A percentile compares a stretch with the other conserved stretches of the same genome.
phyloP scores from a whole-genome alignment of 92 coral and sea anemone species.

The Galaxea fascicularis region DNA sequence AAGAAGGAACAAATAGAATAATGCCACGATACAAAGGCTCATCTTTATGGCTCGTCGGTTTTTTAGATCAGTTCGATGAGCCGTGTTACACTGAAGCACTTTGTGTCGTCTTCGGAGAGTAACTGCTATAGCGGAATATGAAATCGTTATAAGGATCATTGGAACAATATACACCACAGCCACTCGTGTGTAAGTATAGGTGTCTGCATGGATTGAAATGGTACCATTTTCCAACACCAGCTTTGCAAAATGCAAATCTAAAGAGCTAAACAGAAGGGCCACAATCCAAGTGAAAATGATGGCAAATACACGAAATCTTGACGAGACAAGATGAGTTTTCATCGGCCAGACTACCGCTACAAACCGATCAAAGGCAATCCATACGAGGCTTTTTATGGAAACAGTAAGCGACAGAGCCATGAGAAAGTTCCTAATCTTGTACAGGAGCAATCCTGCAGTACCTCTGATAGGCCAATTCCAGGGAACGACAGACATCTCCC shows the following conservation, averaged over 20 bases:
- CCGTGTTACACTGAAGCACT: not conserved
- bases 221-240: no score
- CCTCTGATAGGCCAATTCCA: not conserved
- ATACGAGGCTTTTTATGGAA: not conserved
- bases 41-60: not conserved
- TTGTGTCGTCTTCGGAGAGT: not conserved
- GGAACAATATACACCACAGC: not conserved
- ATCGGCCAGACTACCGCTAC: not conserved
- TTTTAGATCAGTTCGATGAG: not conserved
- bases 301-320: not conserved
- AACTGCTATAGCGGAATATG: not conserved
- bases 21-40: not conserved
- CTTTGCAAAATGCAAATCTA: no score
- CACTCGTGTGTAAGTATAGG: not conserved
- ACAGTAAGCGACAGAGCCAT: not conserved
- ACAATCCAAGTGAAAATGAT: not conserved
- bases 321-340: not conserved
- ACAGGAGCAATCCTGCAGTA: not conserved
- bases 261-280: not conserved
- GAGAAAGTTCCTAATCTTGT: not conserved
- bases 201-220: not conserved
- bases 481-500: not conserved
- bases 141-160: not conserved
- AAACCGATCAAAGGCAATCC: conserved; percentile 12
- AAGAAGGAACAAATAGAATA: not conserved